A percentile compares a stretch with the other conserved stretches of the same genome.
Conservation (phyloP, 1,140 invertebrate genomes). For the Pseudobourletiella spinata region DNA sequence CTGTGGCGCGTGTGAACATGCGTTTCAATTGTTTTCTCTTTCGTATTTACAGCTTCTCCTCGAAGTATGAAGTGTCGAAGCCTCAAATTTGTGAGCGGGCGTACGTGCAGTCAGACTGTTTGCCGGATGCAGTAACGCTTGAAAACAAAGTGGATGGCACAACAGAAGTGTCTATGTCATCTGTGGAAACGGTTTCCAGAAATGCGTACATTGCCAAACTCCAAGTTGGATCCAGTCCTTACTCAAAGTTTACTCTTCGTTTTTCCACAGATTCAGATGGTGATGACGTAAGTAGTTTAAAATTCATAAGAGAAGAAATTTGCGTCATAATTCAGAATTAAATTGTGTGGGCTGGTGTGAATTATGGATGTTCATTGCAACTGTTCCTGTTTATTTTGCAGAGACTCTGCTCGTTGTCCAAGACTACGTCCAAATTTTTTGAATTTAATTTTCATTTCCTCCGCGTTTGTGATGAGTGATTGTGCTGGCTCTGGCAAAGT, state of each 20-base stretch:
- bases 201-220: slow-evolving; percentile 28
- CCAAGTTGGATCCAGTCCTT: slow-evolving; percentile 22
- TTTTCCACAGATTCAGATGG: slow-evolving; percentile 23
- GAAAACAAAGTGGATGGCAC: slow-evolving; percentile 19
- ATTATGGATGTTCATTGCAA: too few relatives aligned
- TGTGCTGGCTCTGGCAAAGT: too few relatives aligned
- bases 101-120: slow-evolving; percentile 17
- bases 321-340: too few relatives aligned
- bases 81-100: slow-evolving; percentile 21
- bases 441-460: slow-evolving; percentile 54
- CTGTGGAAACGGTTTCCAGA: not conserved
- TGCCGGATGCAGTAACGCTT: not conserved
- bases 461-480: slow-evolving; percentile 51
- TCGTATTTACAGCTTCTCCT: slow-evolving; percentile 24
- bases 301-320: too few relatives aligned
- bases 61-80: slow-evolving; percentile 24
- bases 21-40: not conserved
- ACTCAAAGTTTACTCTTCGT: slow-evolving; percentile 18
- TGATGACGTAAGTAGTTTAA: slow-evolving; percentile 19
- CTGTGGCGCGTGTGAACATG: too few relatives aligned
- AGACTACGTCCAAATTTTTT: slow-evolving; percentile 44
- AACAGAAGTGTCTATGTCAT: not conserved
- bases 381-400: slow-evolving; percentile 45
- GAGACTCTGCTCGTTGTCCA: slow-evolving; percentile 45
- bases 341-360: too few relatives aligned